Conservation (phyloP, 2,797 vertebrate species). For the Tamandua tetradactyla region DNA sequence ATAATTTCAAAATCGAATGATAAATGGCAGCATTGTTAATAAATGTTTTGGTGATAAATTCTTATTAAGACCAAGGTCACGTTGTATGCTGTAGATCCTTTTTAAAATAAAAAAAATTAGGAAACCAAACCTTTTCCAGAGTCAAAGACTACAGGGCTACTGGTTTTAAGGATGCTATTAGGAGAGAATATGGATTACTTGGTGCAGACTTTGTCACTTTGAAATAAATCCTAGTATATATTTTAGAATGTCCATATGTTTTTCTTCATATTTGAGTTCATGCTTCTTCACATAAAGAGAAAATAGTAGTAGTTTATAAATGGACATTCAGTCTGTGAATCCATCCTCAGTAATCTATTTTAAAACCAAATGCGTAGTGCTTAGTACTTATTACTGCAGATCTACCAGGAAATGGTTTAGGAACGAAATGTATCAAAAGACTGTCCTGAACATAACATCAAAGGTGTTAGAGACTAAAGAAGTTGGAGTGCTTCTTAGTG, state of each 20-base stretch:
- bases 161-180: not conserved
- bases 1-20: not conserved
- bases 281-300: not conserved
- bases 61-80: not conserved
- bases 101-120: too few species aligned
- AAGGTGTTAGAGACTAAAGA: not conserved
- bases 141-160: not conserved
- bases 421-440: not conserved
- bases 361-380: not conserved
- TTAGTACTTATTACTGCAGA: not conserved
- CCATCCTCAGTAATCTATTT: not conserved
- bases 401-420: not conserved
- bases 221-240: not conserved
- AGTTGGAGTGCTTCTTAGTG: not conserved
- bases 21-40: not conserved
- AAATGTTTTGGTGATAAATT: not conserved
- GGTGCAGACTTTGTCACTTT: not conserved
- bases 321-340: not conserved
- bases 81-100: not conserved
- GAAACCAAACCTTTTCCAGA: not conserved
- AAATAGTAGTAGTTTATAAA: not conserved
- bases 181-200: not conserved
- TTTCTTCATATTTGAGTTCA: not conserved
- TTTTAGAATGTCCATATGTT: not conserved
- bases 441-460: not conserved